Evolutionary conservation across 2,113 vertebrate species (phyloP).

Genomic region (Protomyctophum bolini): DNA sequence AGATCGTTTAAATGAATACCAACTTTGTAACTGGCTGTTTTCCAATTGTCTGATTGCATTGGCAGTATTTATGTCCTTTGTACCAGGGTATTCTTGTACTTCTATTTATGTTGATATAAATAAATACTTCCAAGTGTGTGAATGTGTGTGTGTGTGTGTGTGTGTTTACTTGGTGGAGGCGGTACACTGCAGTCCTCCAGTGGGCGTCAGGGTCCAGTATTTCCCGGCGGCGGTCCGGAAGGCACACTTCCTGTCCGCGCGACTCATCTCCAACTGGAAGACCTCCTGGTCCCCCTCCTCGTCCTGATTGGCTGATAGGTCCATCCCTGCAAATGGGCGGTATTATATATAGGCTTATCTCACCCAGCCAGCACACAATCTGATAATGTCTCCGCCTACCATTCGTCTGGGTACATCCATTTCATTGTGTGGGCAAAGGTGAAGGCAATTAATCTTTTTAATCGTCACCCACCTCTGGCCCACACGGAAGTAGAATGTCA

Average conservation of each 20-base stretch:
- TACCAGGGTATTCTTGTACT: no score
- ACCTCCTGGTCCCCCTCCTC: constrained; percentile 96
- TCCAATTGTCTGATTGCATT: no score
- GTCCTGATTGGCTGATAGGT: constrained; percentile 95
- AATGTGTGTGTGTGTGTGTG: background rate
- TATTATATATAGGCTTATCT: constrained; percentile 12
- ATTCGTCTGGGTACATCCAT: no score
- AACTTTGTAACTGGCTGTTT: no score
- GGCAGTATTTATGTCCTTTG: no score
- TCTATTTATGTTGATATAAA: no score
- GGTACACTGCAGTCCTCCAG: constrained; percentile 90
- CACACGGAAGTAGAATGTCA: background rate
- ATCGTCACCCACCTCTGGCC: background rate
- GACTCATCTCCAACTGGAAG: constrained; percentile 95
- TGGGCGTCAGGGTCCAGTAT: constrained; percentile 92
- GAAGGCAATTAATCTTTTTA: no score
- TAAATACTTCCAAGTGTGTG: background rate
- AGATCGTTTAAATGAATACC: no score
- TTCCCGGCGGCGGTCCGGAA: constrained; percentile 93
- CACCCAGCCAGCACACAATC: constrained; percentile 16
- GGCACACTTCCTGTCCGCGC: constrained; percentile 91
- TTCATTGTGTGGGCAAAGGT: background rate
- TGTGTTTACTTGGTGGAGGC: constrained; percentile 88
- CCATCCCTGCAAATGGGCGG: constrained; percentile 83
- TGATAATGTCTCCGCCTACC: no score